phyloP scores from a whole-genome alignment of 2,797 vertebrate genomes.

The Adrianichthys oophorus region DNA sequence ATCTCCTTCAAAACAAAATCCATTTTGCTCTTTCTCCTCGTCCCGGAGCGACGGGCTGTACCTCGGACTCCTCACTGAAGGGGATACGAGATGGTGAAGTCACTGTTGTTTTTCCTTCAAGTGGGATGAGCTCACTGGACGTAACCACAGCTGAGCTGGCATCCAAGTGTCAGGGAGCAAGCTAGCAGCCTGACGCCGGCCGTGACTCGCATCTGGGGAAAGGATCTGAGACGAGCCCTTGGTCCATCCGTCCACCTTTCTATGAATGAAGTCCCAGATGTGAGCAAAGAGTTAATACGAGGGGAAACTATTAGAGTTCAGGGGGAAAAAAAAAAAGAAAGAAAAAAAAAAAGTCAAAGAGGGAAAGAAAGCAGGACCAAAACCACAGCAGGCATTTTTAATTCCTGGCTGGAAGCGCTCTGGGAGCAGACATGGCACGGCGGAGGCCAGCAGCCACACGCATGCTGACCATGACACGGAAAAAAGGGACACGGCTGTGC shows the following conservation, averaged over 20 bases:
- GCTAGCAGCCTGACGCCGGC: slow-evolving; percentile 26
- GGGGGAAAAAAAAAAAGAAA: slow-evolving; percentile 5
- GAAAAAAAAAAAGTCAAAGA: slow-evolving; percentile 13
- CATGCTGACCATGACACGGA: slow-evolving; percentile 72
- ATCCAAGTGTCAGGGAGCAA: slow-evolving; percentile 70
- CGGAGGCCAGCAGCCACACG: slow-evolving; percentile 48
- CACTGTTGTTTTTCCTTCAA: slow-evolving; percentile 69
- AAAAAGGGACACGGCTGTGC: slow-evolving; percentile 69
- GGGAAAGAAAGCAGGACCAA: slow-evolving; percentile 29
- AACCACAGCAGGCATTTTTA: slow-evolving; percentile 25
- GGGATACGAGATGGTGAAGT: slow-evolving; percentile 62
- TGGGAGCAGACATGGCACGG: slow-evolving; percentile 29
- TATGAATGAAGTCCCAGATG: background rate
- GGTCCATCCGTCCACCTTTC: slow-evolving; percentile 22
- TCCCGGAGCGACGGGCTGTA: slow-evolving; percentile 4
- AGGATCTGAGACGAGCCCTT: slow-evolving; percentile 36
- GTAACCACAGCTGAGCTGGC: slow-evolving; percentile 67
- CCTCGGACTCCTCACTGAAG: slow-evolving; percentile 61
- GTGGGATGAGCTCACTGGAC: slow-evolving; percentile 72
- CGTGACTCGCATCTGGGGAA: slow-evolving; percentile 50
- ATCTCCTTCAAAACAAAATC: slow-evolving; percentile 43
- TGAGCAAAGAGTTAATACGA: background rate
- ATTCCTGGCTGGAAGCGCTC: slow-evolving; percentile 27
- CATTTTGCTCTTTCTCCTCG: slow-evolving; percentile 19
- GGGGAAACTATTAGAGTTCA: slow-evolving; percentile 6